These are phyloP conservation scores for Peromyscus californicus DNA, from an alignment of 2,113 vertebrate genomes.

Conservation along the genomic window DNA sequence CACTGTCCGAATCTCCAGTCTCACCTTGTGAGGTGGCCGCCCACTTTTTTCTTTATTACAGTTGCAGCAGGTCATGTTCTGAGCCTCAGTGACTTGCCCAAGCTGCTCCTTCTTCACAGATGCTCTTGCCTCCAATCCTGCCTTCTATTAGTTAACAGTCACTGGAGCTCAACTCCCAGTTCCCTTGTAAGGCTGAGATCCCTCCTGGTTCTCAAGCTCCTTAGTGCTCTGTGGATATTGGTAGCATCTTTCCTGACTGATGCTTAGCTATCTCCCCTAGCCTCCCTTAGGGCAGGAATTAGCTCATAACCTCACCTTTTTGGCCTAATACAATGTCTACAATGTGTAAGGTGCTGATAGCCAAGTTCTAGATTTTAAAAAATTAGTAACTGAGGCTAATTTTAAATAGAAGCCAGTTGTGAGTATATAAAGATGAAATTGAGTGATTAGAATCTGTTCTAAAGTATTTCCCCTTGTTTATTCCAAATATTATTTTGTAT, in stretches of 20 bases:
- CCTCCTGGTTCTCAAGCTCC: neutral
- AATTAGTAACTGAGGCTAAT: neutral
- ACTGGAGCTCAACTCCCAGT: neutral
- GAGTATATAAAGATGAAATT: neutral
- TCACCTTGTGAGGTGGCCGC: neutral
- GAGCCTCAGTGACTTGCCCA: neutral
- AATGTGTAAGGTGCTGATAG: neutral
- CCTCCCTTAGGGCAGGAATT: neutral
- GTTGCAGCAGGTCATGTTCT: neutral
- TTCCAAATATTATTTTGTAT: slow-evolving; percentile 10
- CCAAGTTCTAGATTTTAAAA: neutral
- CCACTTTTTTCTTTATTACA: neutral
- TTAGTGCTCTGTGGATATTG: neutral
- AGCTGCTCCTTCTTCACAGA: neutral
- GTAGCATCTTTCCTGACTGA: neutral
- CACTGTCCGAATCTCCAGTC: neutral
- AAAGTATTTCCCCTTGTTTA: slow-evolving; percentile 2
- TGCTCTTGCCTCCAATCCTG: neutral
- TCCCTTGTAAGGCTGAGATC: neutral
- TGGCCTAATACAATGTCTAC: neutral
- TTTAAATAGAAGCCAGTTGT: slow-evolving; percentile 52
- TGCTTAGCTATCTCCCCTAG: neutral
- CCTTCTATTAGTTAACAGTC: neutral
- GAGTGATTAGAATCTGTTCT: neutral
- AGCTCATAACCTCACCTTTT: slow-evolving; percentile 38